Conservation (phyloP, 1,140 invertebrate genomes). For the Pentalonia nigronervosa region DNA sequence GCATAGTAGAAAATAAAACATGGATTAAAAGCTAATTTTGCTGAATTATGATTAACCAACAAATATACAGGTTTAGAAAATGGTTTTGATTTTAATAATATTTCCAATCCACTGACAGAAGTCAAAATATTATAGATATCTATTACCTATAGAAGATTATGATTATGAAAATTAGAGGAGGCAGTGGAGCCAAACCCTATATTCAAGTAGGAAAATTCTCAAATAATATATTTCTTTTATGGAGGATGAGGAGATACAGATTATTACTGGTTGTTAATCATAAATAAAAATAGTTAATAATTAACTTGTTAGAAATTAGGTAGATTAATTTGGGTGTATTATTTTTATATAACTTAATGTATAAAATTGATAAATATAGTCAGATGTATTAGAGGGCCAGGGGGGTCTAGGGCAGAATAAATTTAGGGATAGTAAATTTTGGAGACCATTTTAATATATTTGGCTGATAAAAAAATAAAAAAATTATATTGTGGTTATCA, state of each 20-base stretch:
- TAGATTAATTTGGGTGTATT: no score
- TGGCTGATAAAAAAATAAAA: no score
- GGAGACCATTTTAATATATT: no score
- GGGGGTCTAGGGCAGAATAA: no score
- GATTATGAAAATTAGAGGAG: neutral
- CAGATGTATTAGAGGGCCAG: no score
- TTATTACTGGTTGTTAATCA: no score
- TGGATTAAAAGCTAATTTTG: neutral
- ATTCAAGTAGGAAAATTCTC: neutral
- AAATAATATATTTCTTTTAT: neutral
- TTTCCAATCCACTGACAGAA: neutral
- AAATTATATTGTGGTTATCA: no score
- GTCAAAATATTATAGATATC: neutral
- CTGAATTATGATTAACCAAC: neutral
- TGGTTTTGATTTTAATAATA: neutral
- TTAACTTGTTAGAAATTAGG: neutral
- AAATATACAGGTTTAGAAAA: neutral
- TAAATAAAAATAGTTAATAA: neutral
- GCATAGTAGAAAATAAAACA: neutral
- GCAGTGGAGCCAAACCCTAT: neutral
- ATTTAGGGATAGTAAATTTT: no score
- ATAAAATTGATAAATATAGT: no score
- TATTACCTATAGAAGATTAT: neutral
- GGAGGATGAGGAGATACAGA: no score
- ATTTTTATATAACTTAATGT: no score